These are phyloP conservation scores for Drosophila funebris DNA, from an alignment of 1,140 invertebrate species.

Conservation along the genomic window DNA sequence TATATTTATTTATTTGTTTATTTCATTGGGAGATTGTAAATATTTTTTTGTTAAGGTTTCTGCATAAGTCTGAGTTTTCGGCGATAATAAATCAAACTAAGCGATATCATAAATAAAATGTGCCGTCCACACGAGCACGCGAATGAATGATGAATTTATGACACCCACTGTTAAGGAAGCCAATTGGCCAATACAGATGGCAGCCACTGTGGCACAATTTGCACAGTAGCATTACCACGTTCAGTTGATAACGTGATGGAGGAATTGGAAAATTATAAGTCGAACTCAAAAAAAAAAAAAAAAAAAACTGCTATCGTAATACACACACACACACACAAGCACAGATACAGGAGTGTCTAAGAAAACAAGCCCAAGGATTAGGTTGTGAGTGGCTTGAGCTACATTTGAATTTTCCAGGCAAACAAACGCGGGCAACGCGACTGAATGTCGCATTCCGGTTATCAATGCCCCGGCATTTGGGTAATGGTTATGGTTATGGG, in stretches of 20 bases:
- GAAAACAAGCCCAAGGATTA: slow-evolving; percentile 80
- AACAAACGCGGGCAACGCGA: slow-evolving; percentile 37
- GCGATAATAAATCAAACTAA: slow-evolving; percentile 67
- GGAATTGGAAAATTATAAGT: slow-evolving; percentile 25
- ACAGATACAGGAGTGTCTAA: slow-evolving; percentile 56
- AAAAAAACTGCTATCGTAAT: slow-evolving; percentile 60
- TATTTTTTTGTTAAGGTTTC: slow-evolving; percentile 5
- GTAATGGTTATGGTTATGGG: slow-evolving; percentile 13
- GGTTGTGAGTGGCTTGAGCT: slow-evolving; percentile 59
- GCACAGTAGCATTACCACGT: slow-evolving; percentile 74
- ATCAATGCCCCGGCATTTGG: slow-evolving; percentile 54
- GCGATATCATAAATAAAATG: slow-evolving; percentile 47
- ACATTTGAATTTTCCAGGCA: slow-evolving; percentile 74
- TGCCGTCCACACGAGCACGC: slow-evolving; percentile 36
- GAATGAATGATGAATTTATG: slow-evolving; percentile 79
- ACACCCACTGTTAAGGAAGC: slow-evolving; percentile 52
- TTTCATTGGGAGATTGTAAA: slow-evolving; percentile 5
- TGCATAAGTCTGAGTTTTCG: slow-evolving; percentile 25
- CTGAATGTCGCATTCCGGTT: slow-evolving; percentile 61
- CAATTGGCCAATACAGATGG: slow-evolving; percentile 59
- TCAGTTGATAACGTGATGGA: slow-evolving; percentile 34
- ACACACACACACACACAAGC: slow-evolving; percentile 35
- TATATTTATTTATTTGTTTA: not conserved
- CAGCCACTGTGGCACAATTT: slow-evolving; percentile 37
- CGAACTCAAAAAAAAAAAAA: slow-evolving; percentile 29